Evolutionary conservation across 2,888 invertebrate species (phyloP).

Genomic region (Glaucopsyche alexis): DNA sequence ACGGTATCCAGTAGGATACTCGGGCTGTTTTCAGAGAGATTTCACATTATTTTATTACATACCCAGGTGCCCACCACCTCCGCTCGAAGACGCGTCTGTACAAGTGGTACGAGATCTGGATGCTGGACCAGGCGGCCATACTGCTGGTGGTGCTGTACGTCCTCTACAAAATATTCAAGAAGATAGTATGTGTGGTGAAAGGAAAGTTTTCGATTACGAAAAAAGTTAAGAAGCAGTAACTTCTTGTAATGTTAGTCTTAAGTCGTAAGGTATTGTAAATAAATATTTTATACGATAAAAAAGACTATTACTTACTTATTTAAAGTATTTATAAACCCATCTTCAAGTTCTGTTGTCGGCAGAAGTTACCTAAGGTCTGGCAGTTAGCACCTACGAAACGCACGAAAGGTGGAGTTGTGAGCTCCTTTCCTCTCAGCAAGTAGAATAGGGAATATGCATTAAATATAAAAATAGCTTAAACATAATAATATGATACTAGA

Average conservation of each 20-base stretch:
- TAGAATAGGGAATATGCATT: too few relatives aligned
- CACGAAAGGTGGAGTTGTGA: too few relatives aligned
- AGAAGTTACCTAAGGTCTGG: too few relatives aligned
- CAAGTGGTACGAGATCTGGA: slow-evolving; percentile 42
- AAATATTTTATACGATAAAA: background rate
- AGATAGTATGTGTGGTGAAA: background rate
- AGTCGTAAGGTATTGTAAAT: background rate
- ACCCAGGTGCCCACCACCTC: slow-evolving; percentile 52
- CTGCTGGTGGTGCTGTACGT: slow-evolving; percentile 1
- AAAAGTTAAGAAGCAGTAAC: slow-evolving; percentile 8
- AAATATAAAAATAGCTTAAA: too few relatives aligned
- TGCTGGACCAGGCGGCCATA: slow-evolving; percentile 31
- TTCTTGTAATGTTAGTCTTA: background rate
- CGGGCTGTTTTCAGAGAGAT: too few relatives aligned
- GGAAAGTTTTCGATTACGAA: slow-evolving; percentile 1
- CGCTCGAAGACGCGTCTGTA: slow-evolving; percentile 56
- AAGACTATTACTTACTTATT: too few relatives aligned
- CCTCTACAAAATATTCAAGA: slow-evolving; percentile 9
- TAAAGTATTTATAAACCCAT: too few relatives aligned
- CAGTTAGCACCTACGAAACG: too few relatives aligned
- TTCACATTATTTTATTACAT: background rate
- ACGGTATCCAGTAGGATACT: too few relatives aligned
- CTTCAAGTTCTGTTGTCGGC: too few relatives aligned
- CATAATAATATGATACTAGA: too few relatives aligned
- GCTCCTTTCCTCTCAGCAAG: too few relatives aligned